A percentile compares a stretch with the other conserved stretches of the same genome.
Conservation (phyloP, 1,140 invertebrate species). For the Odontomachus brunneus region DNA sequence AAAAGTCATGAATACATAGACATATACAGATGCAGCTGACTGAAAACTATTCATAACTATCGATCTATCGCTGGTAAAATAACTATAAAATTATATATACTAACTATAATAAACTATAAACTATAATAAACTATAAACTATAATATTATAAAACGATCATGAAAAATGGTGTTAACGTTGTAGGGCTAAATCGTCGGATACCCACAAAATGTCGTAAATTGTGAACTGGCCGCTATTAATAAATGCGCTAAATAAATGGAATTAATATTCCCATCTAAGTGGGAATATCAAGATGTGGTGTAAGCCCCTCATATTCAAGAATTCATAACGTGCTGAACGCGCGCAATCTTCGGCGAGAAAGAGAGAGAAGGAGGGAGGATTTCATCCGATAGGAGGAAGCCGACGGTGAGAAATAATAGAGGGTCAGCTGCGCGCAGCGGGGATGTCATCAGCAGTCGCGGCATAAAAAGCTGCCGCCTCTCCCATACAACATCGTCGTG, state of each 20-base stretch:
- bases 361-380: slow-evolving; percentile 39
- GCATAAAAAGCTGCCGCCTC: slow-evolving; percentile 77
- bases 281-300: not conserved
- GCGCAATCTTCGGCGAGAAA: slow-evolving; percentile 31
- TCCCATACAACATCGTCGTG: slow-evolving; percentile 62
- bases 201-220: not conserved
- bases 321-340: slow-evolving; percentile 62
- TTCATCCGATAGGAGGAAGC: slow-evolving; percentile 70
- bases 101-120: too few species aligned
- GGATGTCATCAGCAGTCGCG: slow-evolving; percentile 77
- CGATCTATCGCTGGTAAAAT: too few species aligned
- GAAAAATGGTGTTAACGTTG: not conserved
- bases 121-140: too few species aligned
- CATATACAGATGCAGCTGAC: too few species aligned
- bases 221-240: slow-evolving; percentile 6
- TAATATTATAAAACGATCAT: not conserved
- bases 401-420: slow-evolving; percentile 77
- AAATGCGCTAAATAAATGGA: slow-evolving; percentile 44
- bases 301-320: slow-evolving; percentile 42
- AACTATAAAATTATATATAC: too few species aligned
- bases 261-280: slow-evolving; percentile 48
- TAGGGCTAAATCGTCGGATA: too few species aligned
- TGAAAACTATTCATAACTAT: too few species aligned
- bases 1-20: too few species aligned
- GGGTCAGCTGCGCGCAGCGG: slow-evolving; percentile 78